Percentiles rank a stretch among this genome's conserved stretches.
Evolutionary conservation across 2,888 invertebrate genomes (phyloP).

Genomic region (Ptilodon capucinus): DNA sequence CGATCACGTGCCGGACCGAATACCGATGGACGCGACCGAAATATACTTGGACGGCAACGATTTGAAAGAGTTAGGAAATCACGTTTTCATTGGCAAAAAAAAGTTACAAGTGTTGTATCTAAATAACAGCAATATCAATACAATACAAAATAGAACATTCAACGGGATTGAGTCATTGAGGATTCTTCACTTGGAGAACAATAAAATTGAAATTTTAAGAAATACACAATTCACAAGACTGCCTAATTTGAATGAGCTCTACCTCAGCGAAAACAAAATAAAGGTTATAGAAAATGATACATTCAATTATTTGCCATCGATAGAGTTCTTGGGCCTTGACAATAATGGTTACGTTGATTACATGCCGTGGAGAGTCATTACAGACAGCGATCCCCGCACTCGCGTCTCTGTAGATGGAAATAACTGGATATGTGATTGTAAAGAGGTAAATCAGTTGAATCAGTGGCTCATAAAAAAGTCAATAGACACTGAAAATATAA

Average conservation of each 20-base stretch:
- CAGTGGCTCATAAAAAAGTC: slow-evolving; percentile 87
- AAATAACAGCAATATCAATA: slow-evolving; percentile 89
- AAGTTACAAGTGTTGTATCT: slow-evolving; percentile 89
- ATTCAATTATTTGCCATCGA: slow-evolving; percentile 87
- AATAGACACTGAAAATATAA: slow-evolving; percentile 85
- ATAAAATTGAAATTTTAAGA: slow-evolving; percentile 86
- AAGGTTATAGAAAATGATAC: slow-evolving; percentile 88
- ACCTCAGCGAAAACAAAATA: slow-evolving; percentile 89
- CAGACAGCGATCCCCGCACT: slow-evolving; percentile 85
- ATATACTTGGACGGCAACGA: slow-evolving; percentile 93
- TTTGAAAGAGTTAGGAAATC: slow-evolving; percentile 89
- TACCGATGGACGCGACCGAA: slow-evolving; percentile 95
- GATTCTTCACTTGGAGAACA: slow-evolving; percentile 90
- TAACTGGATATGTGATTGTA: slow-evolving; percentile 93
- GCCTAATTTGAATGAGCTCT: slow-evolving; percentile 87
- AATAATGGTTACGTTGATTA: slow-evolving; percentile 90
- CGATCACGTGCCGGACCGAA: slow-evolving; percentile 88
- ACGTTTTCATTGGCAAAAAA: slow-evolving; percentile 94
- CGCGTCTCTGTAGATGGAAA: slow-evolving; percentile 89
- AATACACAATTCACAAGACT: slow-evolving; percentile 91
- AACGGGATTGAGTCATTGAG: slow-evolving; percentile 89
- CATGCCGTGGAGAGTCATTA: slow-evolving; percentile 87
- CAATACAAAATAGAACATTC: slow-evolving; percentile 91
- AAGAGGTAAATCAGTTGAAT: slow-evolving; percentile 86
- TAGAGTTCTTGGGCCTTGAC: slow-evolving; percentile 89